phyloP scores from a whole-genome alignment of 2,113 vertebrate genomes.

The Psittacus erithacus region DNA sequence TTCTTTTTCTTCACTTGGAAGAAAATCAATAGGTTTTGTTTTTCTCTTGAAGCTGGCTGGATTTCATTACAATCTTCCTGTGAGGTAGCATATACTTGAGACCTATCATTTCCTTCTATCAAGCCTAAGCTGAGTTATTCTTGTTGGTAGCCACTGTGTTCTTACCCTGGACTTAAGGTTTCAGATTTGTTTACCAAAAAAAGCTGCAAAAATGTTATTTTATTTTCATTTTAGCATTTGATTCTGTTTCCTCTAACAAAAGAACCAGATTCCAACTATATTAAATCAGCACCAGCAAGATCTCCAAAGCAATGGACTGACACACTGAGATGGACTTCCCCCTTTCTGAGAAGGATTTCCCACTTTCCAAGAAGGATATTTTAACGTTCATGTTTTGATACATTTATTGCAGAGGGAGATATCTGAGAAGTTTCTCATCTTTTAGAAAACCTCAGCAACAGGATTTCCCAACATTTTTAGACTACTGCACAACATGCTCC shows the following conservation, averaged over 20 bases:
- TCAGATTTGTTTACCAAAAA: not conserved
- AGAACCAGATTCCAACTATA: not conserved
- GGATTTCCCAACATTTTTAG: not conserved
- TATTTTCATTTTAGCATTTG: not conserved
- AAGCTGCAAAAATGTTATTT: not conserved
- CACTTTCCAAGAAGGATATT: not conserved
- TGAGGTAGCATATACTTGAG: slow-evolving; percentile 10
- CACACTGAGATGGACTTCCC: not conserved
- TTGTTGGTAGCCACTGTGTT: not conserved
- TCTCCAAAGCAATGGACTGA: not conserved
- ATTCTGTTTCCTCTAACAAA: not conserved
- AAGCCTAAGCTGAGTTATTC: not conserved
- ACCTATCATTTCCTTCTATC: not conserved
- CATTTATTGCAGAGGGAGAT: not conserved
- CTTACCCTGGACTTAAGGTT: not conserved
- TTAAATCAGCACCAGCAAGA: not conserved
- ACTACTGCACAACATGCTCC: not conserved
- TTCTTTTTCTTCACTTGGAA: slow-evolving; percentile 17
- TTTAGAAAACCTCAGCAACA: not conserved
- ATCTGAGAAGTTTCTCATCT: not conserved
- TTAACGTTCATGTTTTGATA: not conserved
- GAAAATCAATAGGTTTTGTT: slow-evolving; percentile 37
- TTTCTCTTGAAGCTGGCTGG: slow-evolving; percentile 4
- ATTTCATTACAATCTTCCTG: slow-evolving; percentile 52
- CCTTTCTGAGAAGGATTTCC: not conserved